Evolutionary conservation across 2,888 invertebrate species (phyloP).

Genomic region (Ichneumoninae sp.): DNA sequence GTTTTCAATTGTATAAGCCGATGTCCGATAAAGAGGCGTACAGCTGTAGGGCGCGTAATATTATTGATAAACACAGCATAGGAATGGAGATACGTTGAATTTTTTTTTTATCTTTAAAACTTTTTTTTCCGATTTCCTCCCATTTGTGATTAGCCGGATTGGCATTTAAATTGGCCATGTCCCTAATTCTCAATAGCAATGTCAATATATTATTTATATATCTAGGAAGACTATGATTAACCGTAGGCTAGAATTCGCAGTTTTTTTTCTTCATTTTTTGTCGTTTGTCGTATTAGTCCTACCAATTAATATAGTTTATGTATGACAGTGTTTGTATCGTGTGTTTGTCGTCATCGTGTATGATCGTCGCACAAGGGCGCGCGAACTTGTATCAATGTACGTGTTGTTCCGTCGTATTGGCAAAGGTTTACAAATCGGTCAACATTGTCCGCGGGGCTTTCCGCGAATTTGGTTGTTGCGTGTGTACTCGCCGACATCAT

Average conservation of each 20-base stretch:
- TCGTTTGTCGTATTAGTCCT: constrained; percentile 70
- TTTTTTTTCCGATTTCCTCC: constrained; percentile 48
- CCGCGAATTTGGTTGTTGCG: background rate
- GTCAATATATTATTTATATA: constrained; percentile 72
- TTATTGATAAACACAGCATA: constrained; percentile 67
- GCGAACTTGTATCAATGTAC: constrained; percentile 2
- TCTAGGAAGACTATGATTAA: constrained; percentile 84
- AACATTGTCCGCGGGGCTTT: constrained; percentile 6
- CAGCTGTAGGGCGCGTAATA: constrained; percentile 61
- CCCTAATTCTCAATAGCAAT: constrained; percentile 73
- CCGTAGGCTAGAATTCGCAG: constrained; percentile 81
- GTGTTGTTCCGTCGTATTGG: constrained; percentile 37
- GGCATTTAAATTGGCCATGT: constrained; percentile 71
- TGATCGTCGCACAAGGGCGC: constrained; percentile 3
- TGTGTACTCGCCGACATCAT: background rate
- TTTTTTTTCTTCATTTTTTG: constrained; percentile 64
- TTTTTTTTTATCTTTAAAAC: constrained; percentile 31
- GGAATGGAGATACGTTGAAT: constrained; percentile 64
- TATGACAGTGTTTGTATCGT: constrained; percentile 40
- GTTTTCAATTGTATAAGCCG: constrained; percentile 64
- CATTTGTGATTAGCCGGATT: constrained; percentile 55
- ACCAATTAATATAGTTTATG: constrained; percentile 66
- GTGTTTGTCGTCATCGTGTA: constrained; percentile 43
- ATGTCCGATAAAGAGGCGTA: constrained; percentile 64
- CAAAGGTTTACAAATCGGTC: constrained; percentile 40